phyloP scores from a whole-genome alignment of 2,797 vertebrate species.

The Mustela erminea region DNA sequence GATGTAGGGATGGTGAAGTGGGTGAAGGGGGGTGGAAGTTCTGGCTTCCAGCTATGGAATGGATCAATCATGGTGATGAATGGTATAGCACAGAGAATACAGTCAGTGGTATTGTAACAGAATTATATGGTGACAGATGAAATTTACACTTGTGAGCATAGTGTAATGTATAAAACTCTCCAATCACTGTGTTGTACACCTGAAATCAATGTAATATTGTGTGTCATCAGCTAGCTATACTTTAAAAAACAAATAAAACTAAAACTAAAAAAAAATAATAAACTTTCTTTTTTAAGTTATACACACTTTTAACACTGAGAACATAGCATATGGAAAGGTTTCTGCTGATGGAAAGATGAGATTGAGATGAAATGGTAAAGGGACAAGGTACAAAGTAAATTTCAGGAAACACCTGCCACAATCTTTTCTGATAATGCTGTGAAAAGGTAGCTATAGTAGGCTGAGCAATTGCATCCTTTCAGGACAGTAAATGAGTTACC shows the following conservation, averaged over 20 bases:
- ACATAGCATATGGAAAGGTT: not conserved
- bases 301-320: not conserved
- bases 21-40: not conserved
- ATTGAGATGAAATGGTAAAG: not conserved
- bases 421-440: not conserved
- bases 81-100: not conserved
- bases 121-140: not conserved
- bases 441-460: not conserved
- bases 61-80: not conserved
- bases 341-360: not conserved
- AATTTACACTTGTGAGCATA: not conserved
- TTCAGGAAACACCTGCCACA: not conserved
- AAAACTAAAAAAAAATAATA: not conserved
- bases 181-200: not conserved
- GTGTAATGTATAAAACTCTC: not conserved
- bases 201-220: not conserved
- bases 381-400: not conserved
- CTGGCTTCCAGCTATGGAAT: not conserved
- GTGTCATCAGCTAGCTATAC: not conserved
- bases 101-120: not conserved
- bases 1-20: not conserved
- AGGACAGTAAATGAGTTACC: not conserved
- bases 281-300: not conserved
- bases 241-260: not conserved
- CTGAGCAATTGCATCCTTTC: not conserved